Evolutionary conservation across 2,888 invertebrate genomes (phyloP).

Genomic region (Endotricha flammealis): DNA sequence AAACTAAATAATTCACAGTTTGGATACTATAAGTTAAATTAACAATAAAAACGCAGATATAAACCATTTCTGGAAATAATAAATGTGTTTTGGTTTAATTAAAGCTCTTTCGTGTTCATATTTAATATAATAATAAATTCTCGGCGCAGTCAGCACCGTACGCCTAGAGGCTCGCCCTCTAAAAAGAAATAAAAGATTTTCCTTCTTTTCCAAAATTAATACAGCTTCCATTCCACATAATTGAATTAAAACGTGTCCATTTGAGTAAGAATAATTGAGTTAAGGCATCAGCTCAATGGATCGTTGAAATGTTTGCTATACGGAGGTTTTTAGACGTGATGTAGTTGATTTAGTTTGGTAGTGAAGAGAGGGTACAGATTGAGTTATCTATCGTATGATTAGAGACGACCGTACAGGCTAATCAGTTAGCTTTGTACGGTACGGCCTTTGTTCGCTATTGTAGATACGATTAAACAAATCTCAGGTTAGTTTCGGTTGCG

Average conservation of each 20-base stretch:
- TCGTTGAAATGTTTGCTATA: constrained; percentile 14
- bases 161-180: constrained; percentile 2
- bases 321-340: neutral
- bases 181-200: constrained; percentile 1
- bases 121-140: constrained; percentile 8
- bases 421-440: constrained; percentile 33
- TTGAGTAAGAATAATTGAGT: constrained; percentile 16
- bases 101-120: constrained; percentile 7
- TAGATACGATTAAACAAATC: constrained; percentile 34
- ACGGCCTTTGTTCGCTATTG: constrained; percentile 26
- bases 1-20: no score
- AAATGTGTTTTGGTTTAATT: constrained; percentile 8
- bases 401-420: constrained; percentile 40
- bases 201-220: constrained; percentile 1
- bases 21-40: no score
- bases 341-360: constrained; percentile 21
- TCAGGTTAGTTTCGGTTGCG: constrained; percentile 34
- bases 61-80: neutral
- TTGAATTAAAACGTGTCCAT: constrained; percentile 17
- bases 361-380: constrained; percentile 34
- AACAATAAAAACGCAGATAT: no score
- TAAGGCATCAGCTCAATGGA: constrained; percentile 12
- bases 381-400: constrained; percentile 48
- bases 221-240: constrained; percentile 9
- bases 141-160: neutral